These are phyloP conservation scores for Rhabdomys pumilio DNA, from an alignment of 2,797 vertebrate genomes.

Conservation along the genomic window DNA sequence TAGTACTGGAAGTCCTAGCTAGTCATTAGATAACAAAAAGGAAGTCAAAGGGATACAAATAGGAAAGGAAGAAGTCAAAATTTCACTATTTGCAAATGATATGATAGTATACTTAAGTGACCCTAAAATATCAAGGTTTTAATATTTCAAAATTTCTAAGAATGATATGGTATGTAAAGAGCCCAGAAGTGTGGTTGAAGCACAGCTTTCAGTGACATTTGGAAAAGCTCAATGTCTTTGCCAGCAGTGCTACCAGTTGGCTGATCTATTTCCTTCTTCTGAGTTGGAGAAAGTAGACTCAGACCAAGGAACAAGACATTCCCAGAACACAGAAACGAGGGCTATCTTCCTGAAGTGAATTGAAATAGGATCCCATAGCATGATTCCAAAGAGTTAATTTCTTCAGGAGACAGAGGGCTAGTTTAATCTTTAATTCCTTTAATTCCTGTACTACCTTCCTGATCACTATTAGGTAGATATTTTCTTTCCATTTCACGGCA, in stretches of 20 bases:
- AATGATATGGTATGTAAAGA: background rate
- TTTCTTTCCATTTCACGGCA: conserved; percentile 17
- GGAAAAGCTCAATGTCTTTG: conserved; percentile 64
- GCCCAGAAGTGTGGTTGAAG: background rate
- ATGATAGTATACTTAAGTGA: no score
- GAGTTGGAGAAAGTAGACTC: background rate
- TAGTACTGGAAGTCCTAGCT: no score
- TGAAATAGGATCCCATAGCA: background rate
- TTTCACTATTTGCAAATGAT: no score
- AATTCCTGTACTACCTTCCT: background rate
- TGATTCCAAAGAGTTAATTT: conserved; percentile 31
- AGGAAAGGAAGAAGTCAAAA: no score
- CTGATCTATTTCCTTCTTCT: conserved; percentile 59
- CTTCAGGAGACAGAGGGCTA: background rate
- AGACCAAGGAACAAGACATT: background rate
- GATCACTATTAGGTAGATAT: background rate
- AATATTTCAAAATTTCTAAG: conserved; percentile 44
- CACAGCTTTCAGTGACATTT: conserved; percentile 32
- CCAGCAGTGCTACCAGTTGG: background rate
- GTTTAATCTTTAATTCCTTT: background rate
- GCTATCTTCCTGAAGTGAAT: conserved; percentile 22
- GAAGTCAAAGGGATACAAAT: no score
- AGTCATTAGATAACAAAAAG: no score
- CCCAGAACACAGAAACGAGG: background rate
- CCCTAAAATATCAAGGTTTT: background rate